phyloP scores from a whole-genome alignment of 2,113 vertebrate genomes.

The Planiliza haematocheilus region DNA sequence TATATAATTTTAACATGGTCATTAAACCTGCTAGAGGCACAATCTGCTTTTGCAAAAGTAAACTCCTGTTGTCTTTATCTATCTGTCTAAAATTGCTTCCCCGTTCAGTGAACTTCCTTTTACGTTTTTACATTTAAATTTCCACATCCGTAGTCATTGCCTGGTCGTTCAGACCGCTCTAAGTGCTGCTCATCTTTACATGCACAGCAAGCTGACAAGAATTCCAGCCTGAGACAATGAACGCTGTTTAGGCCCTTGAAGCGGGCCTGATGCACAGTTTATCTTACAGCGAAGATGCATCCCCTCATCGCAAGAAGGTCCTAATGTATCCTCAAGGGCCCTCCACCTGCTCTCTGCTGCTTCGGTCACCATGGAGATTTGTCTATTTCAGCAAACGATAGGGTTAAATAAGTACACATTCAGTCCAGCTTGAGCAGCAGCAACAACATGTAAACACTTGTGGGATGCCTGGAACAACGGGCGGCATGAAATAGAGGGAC shows the following conservation, averaged over 20 bases:
- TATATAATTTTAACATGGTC: too few relatives aligned
- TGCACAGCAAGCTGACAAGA: neutral
- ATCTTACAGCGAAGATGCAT: conserved; percentile 61
- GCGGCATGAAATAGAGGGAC: conserved; percentile 44
- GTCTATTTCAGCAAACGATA: conserved; percentile 65
- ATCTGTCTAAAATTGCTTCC: neutral
- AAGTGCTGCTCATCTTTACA: conserved; percentile 9
- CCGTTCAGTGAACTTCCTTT: neutral
- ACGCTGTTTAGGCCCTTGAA: conserved; percentile 43
- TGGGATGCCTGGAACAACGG: conserved; percentile 64
- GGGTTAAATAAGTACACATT: conserved; percentile 73
- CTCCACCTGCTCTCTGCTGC: conserved; percentile 67
- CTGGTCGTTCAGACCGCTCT: conserved; percentile 1
- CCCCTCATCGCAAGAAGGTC: conserved; percentile 61
- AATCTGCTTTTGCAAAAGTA: neutral
- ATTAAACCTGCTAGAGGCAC: neutral
- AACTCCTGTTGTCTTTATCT: neutral
- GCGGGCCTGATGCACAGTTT: conserved; percentile 47
- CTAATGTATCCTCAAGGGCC: conserved; percentile 79
- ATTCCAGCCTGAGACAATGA: conserved; percentile 27
- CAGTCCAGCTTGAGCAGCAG: conserved; percentile 53
- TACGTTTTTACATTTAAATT: neutral
- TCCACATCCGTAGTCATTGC: neutral
- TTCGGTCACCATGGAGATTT: conserved; percentile 75
- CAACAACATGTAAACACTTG: conserved; percentile 76